A percentile compares a stretch with the other conserved stretches of the same genome.
Evolutionary conservation across 2,797 vertebrate species (phyloP).

Genomic region (Cichlasoma orientale): DNA sequence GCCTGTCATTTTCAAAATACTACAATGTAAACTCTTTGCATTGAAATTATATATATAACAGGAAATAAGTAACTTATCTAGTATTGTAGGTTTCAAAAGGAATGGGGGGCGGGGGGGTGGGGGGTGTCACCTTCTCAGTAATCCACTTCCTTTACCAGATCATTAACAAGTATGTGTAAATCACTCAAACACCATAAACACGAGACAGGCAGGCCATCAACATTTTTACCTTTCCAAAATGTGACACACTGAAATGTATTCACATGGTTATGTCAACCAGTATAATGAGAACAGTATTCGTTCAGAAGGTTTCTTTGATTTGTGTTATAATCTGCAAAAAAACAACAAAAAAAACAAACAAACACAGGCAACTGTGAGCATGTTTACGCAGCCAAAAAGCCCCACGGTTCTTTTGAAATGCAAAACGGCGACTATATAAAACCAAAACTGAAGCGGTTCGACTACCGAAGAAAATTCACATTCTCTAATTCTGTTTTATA

Average conservation of each 20-base stretch:
- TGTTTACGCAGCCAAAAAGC: slow-evolving; percentile 28
- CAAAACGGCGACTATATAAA: slow-evolving; percentile 52
- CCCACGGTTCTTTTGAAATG: slow-evolving; percentile 54
- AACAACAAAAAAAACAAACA: neutral
- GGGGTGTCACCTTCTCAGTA: neutral
- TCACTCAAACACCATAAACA: slow-evolving; percentile 34
- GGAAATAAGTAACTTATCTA: slow-evolving; percentile 6
- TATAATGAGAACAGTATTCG: slow-evolving; percentile 12
- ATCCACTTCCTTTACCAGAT: neutral
- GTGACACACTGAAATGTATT: slow-evolving; percentile 34
- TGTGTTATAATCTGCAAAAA: slow-evolving; percentile 6
- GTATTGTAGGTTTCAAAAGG: neutral
- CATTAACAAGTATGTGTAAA: slow-evolving; percentile 36
- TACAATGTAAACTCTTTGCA: slow-evolving; percentile 45
- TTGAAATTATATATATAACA: slow-evolving; percentile 41
- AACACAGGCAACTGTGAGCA: slow-evolving; percentile 35
- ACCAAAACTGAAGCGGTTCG: slow-evolving; percentile 15
- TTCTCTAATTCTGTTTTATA: slow-evolving; percentile 34
- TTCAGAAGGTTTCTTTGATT: slow-evolving; percentile 24
- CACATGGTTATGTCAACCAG: slow-evolving; percentile 15
- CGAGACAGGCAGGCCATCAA: slow-evolving; percentile 8
- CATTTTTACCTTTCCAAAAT: slow-evolving; percentile 25
- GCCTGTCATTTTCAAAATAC: slow-evolving; percentile 47
- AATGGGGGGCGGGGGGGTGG: too few relatives aligned
- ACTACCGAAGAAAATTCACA: slow-evolving; percentile 19